These are phyloP conservation scores for Troides helena DNA, from an alignment of 2,888 invertebrate genomes.

Conservation along the genomic window DNA sequence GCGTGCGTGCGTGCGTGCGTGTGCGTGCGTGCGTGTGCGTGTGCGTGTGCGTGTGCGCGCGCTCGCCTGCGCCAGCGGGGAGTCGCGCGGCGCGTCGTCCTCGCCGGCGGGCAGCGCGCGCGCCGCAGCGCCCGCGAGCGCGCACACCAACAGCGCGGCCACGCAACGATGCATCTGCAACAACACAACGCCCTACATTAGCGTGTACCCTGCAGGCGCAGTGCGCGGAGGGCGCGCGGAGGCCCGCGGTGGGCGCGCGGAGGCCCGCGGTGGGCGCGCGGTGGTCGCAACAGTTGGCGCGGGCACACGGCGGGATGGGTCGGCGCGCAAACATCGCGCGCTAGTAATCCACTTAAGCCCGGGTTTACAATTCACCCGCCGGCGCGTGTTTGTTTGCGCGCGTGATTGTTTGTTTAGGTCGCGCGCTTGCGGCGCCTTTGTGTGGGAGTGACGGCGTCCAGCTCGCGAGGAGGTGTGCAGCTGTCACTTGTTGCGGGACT, in stretches of 20 bases:
- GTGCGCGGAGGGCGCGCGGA: background rate
- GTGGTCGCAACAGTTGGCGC: background rate
- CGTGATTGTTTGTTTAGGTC: background rate
- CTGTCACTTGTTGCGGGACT: background rate
- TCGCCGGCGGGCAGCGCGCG: conserved; percentile 53
- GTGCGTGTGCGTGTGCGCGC: background rate
- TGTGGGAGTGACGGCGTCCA: no score
- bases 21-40: background rate
- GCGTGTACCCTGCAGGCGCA: no score
- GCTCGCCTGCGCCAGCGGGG: conserved; percentile 50
- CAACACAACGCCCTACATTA: conserved; percentile 1
- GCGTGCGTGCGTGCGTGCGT: background rate
- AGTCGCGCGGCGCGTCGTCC: conserved; percentile 51
- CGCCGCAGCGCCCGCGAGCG: conserved; percentile 62
- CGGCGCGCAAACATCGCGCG: background rate
- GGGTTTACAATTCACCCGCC: background rate
- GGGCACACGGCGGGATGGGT: background rate
- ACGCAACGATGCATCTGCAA: conserved; percentile 70
- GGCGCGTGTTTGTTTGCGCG: conserved; percentile 1
- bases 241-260: background rate
- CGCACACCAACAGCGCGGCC: conserved; percentile 67
- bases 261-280: background rate
- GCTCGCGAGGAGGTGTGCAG: background rate
- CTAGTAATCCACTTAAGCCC: background rate
- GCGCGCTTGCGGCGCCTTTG: background rate